Percentiles rank a stretch among this genome's conserved stretches.
Evolutionary conservation across 2,888 invertebrate species (phyloP).

Genomic region (Palloptera scutellata): DNA sequence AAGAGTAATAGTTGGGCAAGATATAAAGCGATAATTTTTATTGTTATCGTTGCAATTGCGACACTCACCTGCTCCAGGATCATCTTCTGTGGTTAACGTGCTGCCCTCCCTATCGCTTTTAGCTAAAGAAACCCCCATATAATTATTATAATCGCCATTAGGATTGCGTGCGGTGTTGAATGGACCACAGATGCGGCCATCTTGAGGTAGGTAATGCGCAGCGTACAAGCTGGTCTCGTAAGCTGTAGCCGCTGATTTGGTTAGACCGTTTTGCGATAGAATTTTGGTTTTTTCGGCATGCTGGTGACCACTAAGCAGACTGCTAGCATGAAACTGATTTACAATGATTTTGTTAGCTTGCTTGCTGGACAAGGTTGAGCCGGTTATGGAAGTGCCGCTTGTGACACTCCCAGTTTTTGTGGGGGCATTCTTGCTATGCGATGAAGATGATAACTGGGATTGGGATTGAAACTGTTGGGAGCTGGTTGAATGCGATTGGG

Average conservation of each 20-base stretch:
- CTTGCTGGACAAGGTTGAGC: neutral
- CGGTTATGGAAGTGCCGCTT: slow-evolving; percentile 15
- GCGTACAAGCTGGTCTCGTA: slow-evolving; percentile 57
- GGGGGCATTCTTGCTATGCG: slow-evolving; percentile 7
- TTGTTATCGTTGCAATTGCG: neutral
- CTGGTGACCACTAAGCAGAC: slow-evolving; percentile 54
- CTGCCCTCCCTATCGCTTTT: slow-evolving; percentile 30
- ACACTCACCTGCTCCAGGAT: slow-evolving; percentile 53
- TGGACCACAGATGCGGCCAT: slow-evolving; percentile 33
- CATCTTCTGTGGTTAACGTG: slow-evolving; percentile 47
- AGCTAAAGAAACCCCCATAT: slow-evolving; percentile 49
- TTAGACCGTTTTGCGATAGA: slow-evolving; percentile 56
- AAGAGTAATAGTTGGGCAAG: neutral
- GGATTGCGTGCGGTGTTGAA: slow-evolving; percentile 26
- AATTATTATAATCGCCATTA: slow-evolving; percentile 44
- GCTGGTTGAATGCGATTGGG: slow-evolving; percentile 24
- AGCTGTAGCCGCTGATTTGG: slow-evolving; percentile 54
- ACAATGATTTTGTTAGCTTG: slow-evolving; percentile 58
- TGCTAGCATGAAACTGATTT: slow-evolving; percentile 62
- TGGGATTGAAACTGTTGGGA: neutral
- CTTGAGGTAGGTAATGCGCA: slow-evolving; percentile 50
- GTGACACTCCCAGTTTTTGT: slow-evolving; percentile 34
- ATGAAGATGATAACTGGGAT: neutral
- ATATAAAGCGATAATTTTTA: neutral
- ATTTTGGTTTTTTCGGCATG: slow-evolving; percentile 54